Percentiles rank a stretch among this genome's conserved stretches.
Conservation (phyloP, 2,888 invertebrate species). For the Arge pagana region DNA sequence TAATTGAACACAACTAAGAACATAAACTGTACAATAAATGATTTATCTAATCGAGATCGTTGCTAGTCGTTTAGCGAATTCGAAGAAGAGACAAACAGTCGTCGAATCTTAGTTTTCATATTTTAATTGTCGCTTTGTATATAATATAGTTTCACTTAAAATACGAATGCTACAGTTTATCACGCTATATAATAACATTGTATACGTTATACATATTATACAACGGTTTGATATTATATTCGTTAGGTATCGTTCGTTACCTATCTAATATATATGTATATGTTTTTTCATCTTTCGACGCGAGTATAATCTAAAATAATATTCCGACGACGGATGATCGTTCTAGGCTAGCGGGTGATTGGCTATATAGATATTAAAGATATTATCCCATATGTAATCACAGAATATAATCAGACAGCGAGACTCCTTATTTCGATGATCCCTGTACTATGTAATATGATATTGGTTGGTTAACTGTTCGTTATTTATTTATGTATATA, state of each 20-base stretch:
- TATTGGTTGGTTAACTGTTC: background rate
- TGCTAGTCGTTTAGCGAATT: constrained; percentile 24
- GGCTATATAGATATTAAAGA: constrained; percentile 4
- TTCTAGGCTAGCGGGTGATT: background rate
- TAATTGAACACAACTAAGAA: constrained; percentile 48
- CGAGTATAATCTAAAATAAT: no score
- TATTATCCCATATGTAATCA: constrained; percentile 14
- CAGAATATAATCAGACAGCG: constrained; percentile 17
- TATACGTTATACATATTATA: background rate
- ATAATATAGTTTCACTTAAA: background rate
- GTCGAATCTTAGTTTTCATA: no score
- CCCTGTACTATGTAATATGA: constrained; percentile 16
- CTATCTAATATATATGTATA: no score
- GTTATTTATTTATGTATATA: background rate
- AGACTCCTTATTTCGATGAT: constrained; percentile 9
- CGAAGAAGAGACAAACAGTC: no score
- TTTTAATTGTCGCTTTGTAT: no score
- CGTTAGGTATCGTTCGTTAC: background rate
- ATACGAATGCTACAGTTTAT: constrained; percentile 1
- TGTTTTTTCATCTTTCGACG: background rate
- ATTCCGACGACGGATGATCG: no score
- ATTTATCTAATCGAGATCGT: constrained; percentile 21
- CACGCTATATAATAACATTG: constrained; percentile 1
- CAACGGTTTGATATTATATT: constrained; percentile 4
- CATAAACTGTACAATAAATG: background rate